phyloP scores from a whole-genome alignment of 2,797 vertebrate genomes.

The Pitangus sulphuratus region DNA sequence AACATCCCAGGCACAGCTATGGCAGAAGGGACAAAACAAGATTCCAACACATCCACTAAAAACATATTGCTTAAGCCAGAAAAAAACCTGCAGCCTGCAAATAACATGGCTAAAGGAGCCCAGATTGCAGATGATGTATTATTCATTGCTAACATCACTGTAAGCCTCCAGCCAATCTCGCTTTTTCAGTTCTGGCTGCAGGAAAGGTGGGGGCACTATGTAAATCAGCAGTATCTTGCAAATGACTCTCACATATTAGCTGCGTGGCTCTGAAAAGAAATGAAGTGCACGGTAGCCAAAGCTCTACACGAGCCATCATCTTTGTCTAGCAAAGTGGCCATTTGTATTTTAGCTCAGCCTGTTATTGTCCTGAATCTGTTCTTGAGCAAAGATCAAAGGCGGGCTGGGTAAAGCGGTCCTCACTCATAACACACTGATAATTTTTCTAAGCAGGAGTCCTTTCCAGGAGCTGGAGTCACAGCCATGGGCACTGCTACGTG shows the following conservation, averaged over 20 bases:
- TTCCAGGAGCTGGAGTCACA: not conserved
- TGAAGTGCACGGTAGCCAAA: not conserved
- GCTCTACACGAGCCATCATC: constrained; percentile 41
- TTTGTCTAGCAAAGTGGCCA: constrained; percentile 57
- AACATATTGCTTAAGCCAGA: constrained; percentile 22
- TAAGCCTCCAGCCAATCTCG: constrained; percentile 44
- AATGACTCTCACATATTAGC: constrained; percentile 47
- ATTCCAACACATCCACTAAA: constrained; percentile 26
- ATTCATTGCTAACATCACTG: constrained; percentile 49
- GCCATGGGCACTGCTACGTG: not conserved
- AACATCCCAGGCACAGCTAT: not conserved
- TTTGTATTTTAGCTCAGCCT: constrained; percentile 44
- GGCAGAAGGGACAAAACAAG: constrained; percentile 14
- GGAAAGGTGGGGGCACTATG: constrained; percentile 37
- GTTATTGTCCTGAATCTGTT: constrained; percentile 40
- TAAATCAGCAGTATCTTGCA: constrained; percentile 46
- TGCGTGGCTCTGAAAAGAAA: constrained; percentile 30
- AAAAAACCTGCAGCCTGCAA: not conserved
- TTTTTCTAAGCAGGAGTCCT: not conserved
- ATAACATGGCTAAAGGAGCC: constrained; percentile 24
- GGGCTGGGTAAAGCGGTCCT: not conserved
- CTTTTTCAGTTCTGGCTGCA: constrained; percentile 18
- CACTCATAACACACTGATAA: not conserved
- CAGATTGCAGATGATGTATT: constrained; percentile 64
- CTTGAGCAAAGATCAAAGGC: constrained; percentile 49